A percentile compares a stretch with the other conserved stretches of the same genome.
phyloP scores from a whole-genome alignment of 2,888 invertebrate genomes.

The Lasioglossum pauxillum region DNA sequence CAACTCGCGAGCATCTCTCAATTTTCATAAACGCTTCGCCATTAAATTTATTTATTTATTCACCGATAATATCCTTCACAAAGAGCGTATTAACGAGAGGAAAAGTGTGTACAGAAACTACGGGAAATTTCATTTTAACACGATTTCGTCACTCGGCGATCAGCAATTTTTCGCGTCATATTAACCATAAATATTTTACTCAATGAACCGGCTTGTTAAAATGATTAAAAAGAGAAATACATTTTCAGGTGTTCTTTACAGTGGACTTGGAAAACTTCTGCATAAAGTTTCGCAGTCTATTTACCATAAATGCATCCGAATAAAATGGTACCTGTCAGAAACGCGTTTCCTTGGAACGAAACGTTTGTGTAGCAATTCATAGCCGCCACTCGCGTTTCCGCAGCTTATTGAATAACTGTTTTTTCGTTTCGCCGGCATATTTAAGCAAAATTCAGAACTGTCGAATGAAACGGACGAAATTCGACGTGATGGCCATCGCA shows the following conservation, averaged over 20 bases:
- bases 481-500: not conserved
- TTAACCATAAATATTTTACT: not conserved
- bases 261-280: not conserved
- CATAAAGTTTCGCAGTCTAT: not conserved
- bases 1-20: not conserved
- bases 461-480: not conserved
- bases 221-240: not conserved
- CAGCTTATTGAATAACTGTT: not conserved
- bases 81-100: not conserved
- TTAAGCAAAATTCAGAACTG: not conserved
- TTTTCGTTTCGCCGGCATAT: not conserved
- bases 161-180: not conserved
- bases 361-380: not conserved
- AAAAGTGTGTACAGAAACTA: not conserved
- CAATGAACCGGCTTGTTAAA: not conserved
- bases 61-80: not conserved
- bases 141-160: not conserved
- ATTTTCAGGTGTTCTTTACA: not conserved
- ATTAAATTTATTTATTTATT: not conserved
- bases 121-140: not conserved
- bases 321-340: not conserved
- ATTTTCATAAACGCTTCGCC: not conserved
- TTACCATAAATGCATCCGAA: not conserved
- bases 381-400: not conserved
- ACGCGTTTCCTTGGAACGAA: not conserved